These are phyloP conservation scores for Darevskia nairensis DNA, from an alignment of 2,797 vertebrate genomes.

Conservation along the genomic window DNA sequence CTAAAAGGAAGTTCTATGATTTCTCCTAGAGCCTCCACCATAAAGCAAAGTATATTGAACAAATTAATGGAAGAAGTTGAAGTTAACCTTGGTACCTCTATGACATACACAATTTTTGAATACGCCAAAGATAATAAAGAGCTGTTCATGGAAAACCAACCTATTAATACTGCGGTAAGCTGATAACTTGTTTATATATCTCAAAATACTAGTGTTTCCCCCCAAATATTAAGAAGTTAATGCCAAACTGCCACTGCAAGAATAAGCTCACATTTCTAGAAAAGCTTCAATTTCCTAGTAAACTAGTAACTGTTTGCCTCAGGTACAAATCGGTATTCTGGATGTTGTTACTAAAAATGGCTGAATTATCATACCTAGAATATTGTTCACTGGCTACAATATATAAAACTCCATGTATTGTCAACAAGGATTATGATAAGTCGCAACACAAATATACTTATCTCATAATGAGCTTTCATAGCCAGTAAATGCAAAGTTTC, in stretches of 20 bases:
- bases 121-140: slow-evolving; percentile 97
- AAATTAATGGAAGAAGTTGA: slow-evolving; percentile 91
- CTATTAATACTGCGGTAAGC: slow-evolving; percentile 84
- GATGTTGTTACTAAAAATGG: neutral
- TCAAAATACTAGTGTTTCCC: slow-evolving; percentile 12
- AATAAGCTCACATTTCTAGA: neutral
- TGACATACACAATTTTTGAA: slow-evolving; percentile 97
- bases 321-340: neutral
- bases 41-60: slow-evolving; percentile 88
- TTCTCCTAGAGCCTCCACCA: slow-evolving; percentile 75
- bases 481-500: neutral
- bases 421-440: neutral
- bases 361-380: neutral
- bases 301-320: neutral
- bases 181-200: slow-evolving; percentile 24
- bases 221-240: slow-evolving; percentile 1
- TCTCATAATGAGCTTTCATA: neutral
- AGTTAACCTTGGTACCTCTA: slow-evolving; percentile 91
- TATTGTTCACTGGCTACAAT: neutral
- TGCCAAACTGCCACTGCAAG: neutral
- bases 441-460: slow-evolving; percentile 30
- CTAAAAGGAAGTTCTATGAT: slow-evolving; percentile 33
- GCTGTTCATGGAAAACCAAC: slow-evolving; percentile 92
- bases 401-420: neutral
- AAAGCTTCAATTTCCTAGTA: slow-evolving; percentile 7